Evolutionary conservation across 2,797 vertebrate species (phyloP).

Genomic region (Paguma larvata): DNA sequence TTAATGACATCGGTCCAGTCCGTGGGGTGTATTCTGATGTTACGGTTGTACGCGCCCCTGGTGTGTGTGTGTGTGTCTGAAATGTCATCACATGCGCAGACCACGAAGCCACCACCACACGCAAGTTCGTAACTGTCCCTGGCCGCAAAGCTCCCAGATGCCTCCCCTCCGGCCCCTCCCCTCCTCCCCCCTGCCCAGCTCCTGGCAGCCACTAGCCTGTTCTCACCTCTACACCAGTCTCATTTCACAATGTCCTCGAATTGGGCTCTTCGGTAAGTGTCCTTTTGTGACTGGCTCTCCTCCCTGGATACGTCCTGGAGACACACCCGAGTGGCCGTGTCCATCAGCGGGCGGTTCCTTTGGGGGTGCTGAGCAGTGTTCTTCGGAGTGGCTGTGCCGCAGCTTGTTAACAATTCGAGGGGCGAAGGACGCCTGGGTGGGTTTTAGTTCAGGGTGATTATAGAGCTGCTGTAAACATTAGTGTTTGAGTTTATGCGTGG

Average conservation of each 20-base stretch:
- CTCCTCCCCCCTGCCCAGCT: accelerated
- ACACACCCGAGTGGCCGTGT: accelerated
- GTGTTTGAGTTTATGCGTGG: not conserved
- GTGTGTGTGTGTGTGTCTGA: not conserved
- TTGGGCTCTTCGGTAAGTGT: not conserved
- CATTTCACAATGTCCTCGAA: not conserved
- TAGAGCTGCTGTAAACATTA: not conserved
- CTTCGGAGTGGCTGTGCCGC: too few relatives aligned
- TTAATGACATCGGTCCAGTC: not conserved
- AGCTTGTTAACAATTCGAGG: not conserved
- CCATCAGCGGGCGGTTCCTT: not conserved
- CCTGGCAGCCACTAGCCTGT: not conserved
- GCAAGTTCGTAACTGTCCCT: not conserved
- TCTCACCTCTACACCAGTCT: too few relatives aligned
- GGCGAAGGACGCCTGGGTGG: not conserved
- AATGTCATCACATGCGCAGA: not conserved
- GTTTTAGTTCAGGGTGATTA: not conserved
- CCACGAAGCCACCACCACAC: accelerated
- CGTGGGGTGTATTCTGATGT: not conserved
- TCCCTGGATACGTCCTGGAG: not conserved
- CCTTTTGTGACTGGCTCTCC: not conserved
- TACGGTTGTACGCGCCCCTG: not conserved
- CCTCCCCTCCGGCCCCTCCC: accelerated
- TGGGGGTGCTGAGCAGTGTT: not conserved
- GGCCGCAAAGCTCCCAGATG: not conserved